Percentiles rank a stretch among this genome's conserved stretches.
Conservation (phyloP, 2,888 invertebrate genomes). For the Brenthis daphne region DNA sequence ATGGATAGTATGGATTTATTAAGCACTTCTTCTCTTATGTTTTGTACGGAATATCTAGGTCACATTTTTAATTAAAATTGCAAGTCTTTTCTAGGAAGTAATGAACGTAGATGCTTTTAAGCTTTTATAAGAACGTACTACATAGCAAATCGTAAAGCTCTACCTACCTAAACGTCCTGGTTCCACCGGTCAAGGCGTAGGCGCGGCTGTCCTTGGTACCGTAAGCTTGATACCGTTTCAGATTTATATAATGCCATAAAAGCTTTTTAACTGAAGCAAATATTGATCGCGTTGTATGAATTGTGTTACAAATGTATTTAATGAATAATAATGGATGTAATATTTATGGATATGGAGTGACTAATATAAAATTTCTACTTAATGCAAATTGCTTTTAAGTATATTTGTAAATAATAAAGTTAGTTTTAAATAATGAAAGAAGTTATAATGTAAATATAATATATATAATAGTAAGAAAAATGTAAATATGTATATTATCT, state of each 20-base stretch:
- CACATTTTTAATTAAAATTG: neutral
- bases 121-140: neutral
- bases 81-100: constrained; percentile 3
- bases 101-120: neutral
- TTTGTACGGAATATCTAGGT: constrained; percentile 1
- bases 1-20: neutral
- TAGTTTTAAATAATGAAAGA: too few relatives aligned
- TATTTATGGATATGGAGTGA: too few relatives aligned
- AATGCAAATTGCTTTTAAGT: too few relatives aligned
- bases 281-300: neutral
- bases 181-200: constrained; percentile 37
- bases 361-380: too few relatives aligned
- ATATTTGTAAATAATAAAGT: too few relatives aligned
- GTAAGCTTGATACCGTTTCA: constrained; percentile 6
- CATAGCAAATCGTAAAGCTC: constrained; percentile 2
- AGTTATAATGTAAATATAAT: too few relatives aligned
- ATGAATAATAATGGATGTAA: too few relatives aligned
- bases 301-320: neutral
- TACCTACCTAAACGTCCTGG: constrained; percentile 27
- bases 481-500: too few relatives aligned
- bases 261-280: neutral
- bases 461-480: too few relatives aligned
- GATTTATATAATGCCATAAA: neutral
- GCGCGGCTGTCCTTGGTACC: constrained; percentile 30
- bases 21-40: neutral